Evolutionary conservation across 2,113 vertebrate genomes (phyloP).

Genomic region (Camelus dromedarius): DNA sequence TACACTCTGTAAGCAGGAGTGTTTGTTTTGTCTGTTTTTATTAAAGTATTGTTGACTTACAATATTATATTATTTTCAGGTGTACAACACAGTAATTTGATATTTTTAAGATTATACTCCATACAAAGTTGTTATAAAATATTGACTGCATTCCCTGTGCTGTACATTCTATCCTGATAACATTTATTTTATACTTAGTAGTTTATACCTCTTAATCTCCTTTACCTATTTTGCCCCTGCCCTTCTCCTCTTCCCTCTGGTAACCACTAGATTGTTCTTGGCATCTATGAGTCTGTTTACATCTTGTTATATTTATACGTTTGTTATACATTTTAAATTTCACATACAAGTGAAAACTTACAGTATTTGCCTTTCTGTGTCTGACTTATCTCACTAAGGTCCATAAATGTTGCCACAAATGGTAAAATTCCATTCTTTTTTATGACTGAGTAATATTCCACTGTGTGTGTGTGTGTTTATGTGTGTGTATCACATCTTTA

Average conservation of each 20-base stretch:
- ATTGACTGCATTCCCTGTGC: no score
- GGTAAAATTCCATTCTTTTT: background rate
- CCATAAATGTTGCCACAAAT: background rate
- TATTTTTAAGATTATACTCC: background rate
- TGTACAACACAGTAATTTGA: background rate
- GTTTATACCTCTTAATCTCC: no score
- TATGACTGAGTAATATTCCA: background rate
- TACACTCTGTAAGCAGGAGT: background rate
- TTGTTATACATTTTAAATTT: background rate
- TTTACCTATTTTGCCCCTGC: no score
- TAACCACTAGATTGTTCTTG: background rate
- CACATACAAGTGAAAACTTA: background rate
- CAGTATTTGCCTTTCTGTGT: background rate
- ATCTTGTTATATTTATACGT: background rate
- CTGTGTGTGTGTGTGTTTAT: background rate
- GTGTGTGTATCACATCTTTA: background rate
- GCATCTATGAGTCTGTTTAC: background rate
- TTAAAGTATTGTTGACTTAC: background rate
- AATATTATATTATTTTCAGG: background rate
- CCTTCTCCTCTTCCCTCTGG: background rate
- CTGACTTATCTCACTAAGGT: background rate
- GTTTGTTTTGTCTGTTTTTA: background rate
- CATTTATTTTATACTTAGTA: no score
- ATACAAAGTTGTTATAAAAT: no score
- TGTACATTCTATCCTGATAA: background rate